Conservation (phyloP, 2,888 invertebrate species). For the Orchesella flavescens region DNA sequence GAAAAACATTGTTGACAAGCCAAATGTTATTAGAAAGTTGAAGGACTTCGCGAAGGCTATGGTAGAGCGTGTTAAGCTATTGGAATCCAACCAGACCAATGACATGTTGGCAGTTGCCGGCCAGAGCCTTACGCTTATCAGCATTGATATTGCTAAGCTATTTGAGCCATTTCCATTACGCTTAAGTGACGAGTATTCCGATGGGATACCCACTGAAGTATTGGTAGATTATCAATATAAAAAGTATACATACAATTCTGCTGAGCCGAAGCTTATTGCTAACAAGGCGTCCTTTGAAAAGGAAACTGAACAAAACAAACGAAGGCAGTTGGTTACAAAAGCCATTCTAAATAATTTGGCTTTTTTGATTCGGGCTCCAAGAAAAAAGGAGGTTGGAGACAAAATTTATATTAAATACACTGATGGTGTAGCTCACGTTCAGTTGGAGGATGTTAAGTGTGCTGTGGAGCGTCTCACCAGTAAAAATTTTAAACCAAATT, state of each 20-base stretch:
- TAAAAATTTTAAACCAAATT: background rate
- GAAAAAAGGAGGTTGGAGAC: slow-evolving; percentile 6
- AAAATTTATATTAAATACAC: background rate
- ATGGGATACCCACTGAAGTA: slow-evolving; percentile 22
- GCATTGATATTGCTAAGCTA: slow-evolving; percentile 22
- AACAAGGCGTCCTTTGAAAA: background rate
- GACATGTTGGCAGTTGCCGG: background rate
- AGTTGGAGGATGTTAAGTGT: background rate
- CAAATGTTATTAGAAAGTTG: background rate
- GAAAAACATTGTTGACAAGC: background rate
- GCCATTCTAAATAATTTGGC: slow-evolving; percentile 19
- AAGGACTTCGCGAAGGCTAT: slow-evolving; percentile 11
- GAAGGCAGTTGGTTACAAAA: background rate
- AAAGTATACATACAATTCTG: background rate
- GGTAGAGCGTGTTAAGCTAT: slow-evolving; percentile 2
- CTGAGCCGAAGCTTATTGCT: background rate
- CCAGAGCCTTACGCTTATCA: background rate
- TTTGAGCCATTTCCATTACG: slow-evolving; percentile 37
- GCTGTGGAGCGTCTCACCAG: slow-evolving; percentile 3
- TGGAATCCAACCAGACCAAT: slow-evolving; percentile 8
- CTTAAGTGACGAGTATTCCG: slow-evolving; percentile 12
- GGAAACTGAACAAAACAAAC: background rate
- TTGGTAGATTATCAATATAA: slow-evolving; percentile 34
- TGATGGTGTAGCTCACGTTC: slow-evolving; percentile 14
- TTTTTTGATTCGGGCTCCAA: slow-evolving; percentile 35